A percentile compares a stretch with the other conserved stretches of the same genome.
These are phyloP conservation scores for Hippasteria phrygiana DNA, from an alignment of 53 echinoderm and acorn worm genomes.

Conservation along the genomic window DNA sequence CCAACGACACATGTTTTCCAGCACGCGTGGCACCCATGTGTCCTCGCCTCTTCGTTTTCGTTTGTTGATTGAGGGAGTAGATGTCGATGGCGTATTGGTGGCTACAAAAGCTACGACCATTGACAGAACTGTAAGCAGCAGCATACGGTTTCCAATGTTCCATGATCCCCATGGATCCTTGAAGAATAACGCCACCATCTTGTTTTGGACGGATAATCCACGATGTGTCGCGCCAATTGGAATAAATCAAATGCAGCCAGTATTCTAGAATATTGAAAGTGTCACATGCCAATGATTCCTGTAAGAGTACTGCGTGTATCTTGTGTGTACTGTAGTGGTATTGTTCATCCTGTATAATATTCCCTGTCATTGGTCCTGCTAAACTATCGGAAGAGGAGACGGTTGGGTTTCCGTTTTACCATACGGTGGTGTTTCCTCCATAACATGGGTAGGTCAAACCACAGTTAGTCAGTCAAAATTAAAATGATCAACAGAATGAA, in stretches of 20 bases:
- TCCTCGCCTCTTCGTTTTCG: neutral
- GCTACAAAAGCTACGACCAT: neutral
- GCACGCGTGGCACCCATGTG: neutral
- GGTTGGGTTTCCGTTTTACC: conserved; percentile 8
- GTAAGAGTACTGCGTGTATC: too few species aligned
- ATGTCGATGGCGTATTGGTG: too few species aligned
- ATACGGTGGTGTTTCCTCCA: neutral
- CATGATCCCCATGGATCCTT: too few species aligned
- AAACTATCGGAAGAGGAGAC: conserved; percentile 11
- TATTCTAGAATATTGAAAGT: too few species aligned
- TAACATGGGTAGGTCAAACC: conserved; percentile 31
- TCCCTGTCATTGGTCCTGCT: neutral
- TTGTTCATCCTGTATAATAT: neutral
- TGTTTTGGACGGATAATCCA: too few species aligned
- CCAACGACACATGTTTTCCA: neutral
- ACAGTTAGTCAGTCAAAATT: neutral
- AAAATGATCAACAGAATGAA: neutral
- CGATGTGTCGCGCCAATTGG: too few species aligned
- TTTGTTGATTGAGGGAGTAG: neutral
- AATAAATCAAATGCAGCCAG: too few species aligned
- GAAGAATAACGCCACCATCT: too few species aligned
- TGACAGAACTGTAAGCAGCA: neutral
- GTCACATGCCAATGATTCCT: too few species aligned
- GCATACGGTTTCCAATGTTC: neutral
- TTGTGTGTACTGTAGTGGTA: neutral